A percentile compares a stretch with the other conserved stretches of the same genome.
phyloP scores from a whole-genome alignment of 1,140 invertebrate species.

The Ceratina calcarata region DNA sequence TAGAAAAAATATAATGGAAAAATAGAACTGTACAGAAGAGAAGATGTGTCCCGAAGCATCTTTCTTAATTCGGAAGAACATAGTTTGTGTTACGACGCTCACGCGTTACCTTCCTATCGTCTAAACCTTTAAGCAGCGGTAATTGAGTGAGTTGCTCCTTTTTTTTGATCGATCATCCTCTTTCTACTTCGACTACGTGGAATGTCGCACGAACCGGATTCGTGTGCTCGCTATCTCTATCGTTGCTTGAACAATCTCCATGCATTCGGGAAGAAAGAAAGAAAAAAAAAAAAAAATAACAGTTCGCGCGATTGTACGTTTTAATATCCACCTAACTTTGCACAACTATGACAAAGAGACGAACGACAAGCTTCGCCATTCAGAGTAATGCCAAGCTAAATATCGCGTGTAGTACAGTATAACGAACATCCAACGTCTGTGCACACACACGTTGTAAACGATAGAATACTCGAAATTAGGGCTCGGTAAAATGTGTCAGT shows the following conservation, averaged over 20 bases:
- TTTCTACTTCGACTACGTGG: neutral
- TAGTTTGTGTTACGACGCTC: too few relatives aligned
- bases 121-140: too few relatives aligned
- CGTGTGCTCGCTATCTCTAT: neutral
- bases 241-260: neutral
- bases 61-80: too few relatives aligned
- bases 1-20: too few relatives aligned
- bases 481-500: neutral
- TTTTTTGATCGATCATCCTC: neutral
- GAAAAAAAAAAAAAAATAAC: too few relatives aligned
- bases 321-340: neutral
- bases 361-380: constrained; percentile 24
- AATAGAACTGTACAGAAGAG: neutral
- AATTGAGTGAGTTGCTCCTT: too few relatives aligned
- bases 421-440: constrained; percentile 13
- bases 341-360: neutral
- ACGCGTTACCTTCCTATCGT: too few relatives aligned
- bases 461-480: neutral
- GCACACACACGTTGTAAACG: neutral
- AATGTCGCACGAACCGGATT: neutral
- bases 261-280: neutral
- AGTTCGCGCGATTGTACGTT: neutral
- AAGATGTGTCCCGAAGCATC: neutral
- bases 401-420: neutral
- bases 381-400: constrained; percentile 13